Conservation (phyloP, 1,140 invertebrate genomes). For the Caerostris darwini region DNA sequence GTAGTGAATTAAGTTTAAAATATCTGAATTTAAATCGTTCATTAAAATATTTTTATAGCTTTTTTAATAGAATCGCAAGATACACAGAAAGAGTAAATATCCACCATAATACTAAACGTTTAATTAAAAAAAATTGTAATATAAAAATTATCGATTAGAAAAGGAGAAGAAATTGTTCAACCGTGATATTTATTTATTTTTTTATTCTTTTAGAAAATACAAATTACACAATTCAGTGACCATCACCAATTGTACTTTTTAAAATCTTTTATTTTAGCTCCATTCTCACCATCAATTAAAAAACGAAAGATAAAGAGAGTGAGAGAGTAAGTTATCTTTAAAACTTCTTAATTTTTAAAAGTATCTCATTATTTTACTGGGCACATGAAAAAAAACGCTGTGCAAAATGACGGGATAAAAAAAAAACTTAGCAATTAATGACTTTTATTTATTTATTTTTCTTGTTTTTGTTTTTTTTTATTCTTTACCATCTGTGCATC, state of each 20-base stretch:
- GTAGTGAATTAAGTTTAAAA: too few species aligned
- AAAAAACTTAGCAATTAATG: constrained; percentile 55
- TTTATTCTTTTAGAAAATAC: background rate
- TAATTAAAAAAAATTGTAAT: background rate
- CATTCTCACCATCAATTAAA: constrained; percentile 29
- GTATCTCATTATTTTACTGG: constrained; percentile 46
- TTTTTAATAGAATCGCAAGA: too few species aligned
- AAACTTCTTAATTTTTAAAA: constrained; percentile 37
- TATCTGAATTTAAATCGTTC: too few species aligned
- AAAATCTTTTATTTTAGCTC: background rate
- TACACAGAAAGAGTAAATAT: too few species aligned
- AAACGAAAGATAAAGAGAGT: background rate
- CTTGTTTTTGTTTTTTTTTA: background rate
- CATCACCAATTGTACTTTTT: constrained; percentile 1
- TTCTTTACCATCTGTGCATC: constrained; percentile 37
- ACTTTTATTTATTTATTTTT: constrained; percentile 44
- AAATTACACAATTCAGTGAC: background rate
- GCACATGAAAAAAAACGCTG: background rate
- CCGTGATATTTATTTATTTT: background rate
- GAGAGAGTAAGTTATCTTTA: constrained; percentile 12
- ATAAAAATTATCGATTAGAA: background rate
- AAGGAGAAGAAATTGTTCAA: background rate
- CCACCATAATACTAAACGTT: too few species aligned
- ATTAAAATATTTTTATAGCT: too few species aligned
- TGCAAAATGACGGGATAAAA: background rate